Evolutionary conservation across 2,113 vertebrate genomes (phyloP).

Genomic region (Vidua chalybeata): DNA sequence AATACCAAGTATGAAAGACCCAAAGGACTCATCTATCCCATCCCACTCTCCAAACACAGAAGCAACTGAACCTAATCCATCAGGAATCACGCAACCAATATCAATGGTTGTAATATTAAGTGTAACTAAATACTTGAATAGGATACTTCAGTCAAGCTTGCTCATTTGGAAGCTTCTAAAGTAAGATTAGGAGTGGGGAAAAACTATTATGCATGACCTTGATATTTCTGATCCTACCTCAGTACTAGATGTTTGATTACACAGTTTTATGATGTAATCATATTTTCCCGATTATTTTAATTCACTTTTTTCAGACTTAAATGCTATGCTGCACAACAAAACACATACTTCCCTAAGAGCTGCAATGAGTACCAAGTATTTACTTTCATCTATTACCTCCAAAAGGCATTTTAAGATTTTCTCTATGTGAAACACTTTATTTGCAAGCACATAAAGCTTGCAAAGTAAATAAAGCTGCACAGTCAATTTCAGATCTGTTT

Average conservation of each 20-base stretch:
- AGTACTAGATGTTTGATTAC: neutral
- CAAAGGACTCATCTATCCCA: neutral
- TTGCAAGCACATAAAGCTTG: neutral
- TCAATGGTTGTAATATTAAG: neutral
- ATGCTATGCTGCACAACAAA: neutral
- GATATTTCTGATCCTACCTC: neutral
- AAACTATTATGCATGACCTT: rapidly evolving
- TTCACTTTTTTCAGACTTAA: neutral
- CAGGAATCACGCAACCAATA: neutral
- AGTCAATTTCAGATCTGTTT: neutral
- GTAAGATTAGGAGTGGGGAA: rapidly evolving
- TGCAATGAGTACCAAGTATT: neutral
- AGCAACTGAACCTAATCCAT: neutral
- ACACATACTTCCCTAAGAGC: neutral
- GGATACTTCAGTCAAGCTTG: neutral
- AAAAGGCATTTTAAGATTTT: neutral
- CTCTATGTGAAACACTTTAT: neutral
- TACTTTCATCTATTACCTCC: neutral
- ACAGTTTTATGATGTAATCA: neutral
- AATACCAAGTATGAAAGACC: neutral
- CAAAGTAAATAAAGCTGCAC: neutral
- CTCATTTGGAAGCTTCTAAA: neutral
- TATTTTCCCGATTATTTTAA: neutral
- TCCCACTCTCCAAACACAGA: neutral
- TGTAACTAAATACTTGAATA: neutral